These are phyloP conservation scores for Torymus aiolomorphi DNA, from an alignment of 2,888 invertebrate species.

Conservation along the genomic window DNA sequence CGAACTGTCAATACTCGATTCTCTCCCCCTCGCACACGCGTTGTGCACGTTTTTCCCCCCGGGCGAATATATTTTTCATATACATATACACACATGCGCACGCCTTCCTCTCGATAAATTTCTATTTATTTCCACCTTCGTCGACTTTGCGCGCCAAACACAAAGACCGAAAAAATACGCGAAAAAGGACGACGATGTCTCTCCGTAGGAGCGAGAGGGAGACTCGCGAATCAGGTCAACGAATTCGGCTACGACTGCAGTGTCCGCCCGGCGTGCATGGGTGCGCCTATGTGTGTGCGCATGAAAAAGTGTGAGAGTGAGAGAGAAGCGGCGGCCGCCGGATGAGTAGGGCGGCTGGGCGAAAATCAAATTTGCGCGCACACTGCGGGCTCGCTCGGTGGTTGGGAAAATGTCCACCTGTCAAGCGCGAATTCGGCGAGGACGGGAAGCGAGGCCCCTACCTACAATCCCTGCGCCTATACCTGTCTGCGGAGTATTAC, in stretches of 20 bases:
- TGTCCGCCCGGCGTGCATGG: too few species aligned
- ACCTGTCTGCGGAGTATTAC: neutral
- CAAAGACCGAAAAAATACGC: neutral
- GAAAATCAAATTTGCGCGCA: constrained; percentile 36
- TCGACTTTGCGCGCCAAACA: constrained; percentile 4
- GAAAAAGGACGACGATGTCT: neutral
- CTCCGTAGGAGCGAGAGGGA: neutral
- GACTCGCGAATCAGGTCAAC: constrained; percentile 27
- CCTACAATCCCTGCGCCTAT: neutral
- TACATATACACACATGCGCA: too few species aligned
- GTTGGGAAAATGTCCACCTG: constrained; percentile 31
- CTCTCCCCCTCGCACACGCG: neutral
- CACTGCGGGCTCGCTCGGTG: neutral
- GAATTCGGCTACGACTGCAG: constrained; percentile 1
- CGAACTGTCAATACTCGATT: constrained; percentile 18
- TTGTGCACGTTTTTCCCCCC: too few species aligned
- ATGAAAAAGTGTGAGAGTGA: too few species aligned
- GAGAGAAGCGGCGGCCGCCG: too few species aligned
- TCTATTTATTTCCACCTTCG: constrained; percentile 1
- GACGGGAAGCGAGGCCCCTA: too few species aligned
- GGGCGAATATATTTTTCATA: too few species aligned
- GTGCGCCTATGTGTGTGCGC: too few species aligned
- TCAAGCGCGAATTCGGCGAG: constrained; percentile 2
- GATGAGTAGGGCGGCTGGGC: neutral
- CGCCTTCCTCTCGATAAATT: constrained; percentile 2